phyloP scores from a whole-genome alignment of 2,888 invertebrate species.

The Hirtodrosophila confusa region DNA sequence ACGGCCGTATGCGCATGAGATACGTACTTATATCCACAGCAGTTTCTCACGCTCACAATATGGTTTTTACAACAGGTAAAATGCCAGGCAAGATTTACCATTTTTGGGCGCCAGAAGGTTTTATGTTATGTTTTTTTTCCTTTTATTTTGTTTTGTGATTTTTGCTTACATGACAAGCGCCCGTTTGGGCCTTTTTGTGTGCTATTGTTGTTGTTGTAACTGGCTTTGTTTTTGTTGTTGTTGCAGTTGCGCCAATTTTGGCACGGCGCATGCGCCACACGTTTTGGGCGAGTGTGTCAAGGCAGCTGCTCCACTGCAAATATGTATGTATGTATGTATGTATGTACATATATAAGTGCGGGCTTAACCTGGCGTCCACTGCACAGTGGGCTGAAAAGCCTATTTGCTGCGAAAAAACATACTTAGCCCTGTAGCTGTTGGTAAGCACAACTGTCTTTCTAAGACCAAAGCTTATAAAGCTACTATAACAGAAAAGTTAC shows the following conservation, averaged over 20 bases:
- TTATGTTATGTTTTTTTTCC: slow-evolving; percentile 36
- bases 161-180: slow-evolving; percentile 56
- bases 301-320: slow-evolving; percentile 41
- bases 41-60: slow-evolving; percentile 78
- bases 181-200: slow-evolving; percentile 43
- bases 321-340: neutral
- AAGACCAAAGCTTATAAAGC: no score
- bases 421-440: neutral
- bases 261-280: slow-evolving; percentile 74
- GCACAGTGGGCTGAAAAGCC: slow-evolving; percentile 26
- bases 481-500: no score
- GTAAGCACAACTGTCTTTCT: no score
- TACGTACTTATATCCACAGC: slow-evolving; percentile 49
- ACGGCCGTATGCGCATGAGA: slow-evolving; percentile 16
- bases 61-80: slow-evolving; percentile 61
- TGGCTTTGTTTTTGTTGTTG: slow-evolving; percentile 12
- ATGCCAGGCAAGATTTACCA: slow-evolving; percentile 69
- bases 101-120: slow-evolving; percentile 77
- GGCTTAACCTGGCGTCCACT: slow-evolving; percentile 43
- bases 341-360: slow-evolving; percentile 17
- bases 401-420: neutral
- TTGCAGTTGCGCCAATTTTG: slow-evolving; percentile 44
- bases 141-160: slow-evolving; percentile 19
- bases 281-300: slow-evolving; percentile 79
- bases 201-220: slow-evolving; percentile 10